These are phyloP conservation scores for Pantherophis alleghaniensis DNA, from an alignment of 2,797 vertebrate species.

Conservation along the genomic window DNA sequence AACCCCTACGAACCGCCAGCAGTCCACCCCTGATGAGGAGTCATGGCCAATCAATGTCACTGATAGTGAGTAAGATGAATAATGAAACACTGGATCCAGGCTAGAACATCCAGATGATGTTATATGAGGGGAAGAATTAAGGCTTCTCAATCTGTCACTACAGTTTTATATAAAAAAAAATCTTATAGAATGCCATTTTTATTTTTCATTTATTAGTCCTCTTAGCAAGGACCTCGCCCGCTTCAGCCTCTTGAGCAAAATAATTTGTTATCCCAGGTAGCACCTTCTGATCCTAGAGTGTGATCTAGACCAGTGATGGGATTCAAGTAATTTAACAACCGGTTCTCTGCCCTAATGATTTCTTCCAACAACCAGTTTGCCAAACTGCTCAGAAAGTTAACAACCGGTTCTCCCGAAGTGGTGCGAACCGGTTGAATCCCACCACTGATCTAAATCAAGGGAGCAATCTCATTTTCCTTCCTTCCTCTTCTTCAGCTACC, in stretches of 20 bases:
- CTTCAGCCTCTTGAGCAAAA: background rate
- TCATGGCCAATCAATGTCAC: background rate
- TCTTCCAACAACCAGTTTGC: too few relatives aligned
- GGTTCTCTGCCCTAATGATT: too few relatives aligned
- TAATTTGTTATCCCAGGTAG: background rate
- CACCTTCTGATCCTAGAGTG: background rate
- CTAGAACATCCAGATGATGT: background rate
- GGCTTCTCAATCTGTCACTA: background rate
- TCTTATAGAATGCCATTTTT: background rate
- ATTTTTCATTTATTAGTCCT: background rate
- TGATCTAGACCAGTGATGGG: background rate
- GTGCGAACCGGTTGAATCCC: too few relatives aligned
- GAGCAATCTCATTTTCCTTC: constrained; percentile 16
- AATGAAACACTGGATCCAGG: background rate
- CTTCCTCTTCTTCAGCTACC: rapidly evolving
- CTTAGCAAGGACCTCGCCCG: background rate
- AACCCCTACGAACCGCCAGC: too few relatives aligned
- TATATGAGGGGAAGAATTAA: background rate
- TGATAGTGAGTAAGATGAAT: background rate
- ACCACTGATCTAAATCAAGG: background rate
- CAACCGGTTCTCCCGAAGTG: too few relatives aligned
- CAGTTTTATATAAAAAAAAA: background rate
- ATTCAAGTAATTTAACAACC: too few relatives aligned
- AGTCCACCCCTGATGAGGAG: background rate
- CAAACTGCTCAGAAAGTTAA: too few relatives aligned